phyloP scores from a whole-genome alignment of 2,797 vertebrate genomes.

The Crenuchus spilurus region DNA sequence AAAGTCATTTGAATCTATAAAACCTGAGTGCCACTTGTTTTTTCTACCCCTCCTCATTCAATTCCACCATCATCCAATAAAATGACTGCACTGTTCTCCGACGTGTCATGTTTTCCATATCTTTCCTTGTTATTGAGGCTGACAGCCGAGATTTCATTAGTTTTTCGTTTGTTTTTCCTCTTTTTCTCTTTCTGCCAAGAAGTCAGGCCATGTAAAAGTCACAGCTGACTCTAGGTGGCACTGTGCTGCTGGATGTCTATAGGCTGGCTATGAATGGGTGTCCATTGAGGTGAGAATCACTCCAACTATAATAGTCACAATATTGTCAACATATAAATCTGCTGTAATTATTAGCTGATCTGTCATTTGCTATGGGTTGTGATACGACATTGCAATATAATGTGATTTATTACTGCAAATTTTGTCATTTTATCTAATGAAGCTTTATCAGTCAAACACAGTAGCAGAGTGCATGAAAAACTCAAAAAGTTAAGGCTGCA shows the following conservation, averaged over 20 bases:
- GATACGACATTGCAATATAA: too few relatives aligned
- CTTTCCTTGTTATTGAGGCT: constrained; percentile 62
- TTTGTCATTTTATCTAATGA: too few relatives aligned
- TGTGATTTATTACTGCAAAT: too few relatives aligned
- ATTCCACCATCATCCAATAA: constrained; percentile 68
- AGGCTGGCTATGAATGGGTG: neutral
- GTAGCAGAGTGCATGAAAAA: too few relatives aligned
- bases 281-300: too few relatives aligned
- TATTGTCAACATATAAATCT: too few relatives aligned
- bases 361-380: too few relatives aligned
- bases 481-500: too few relatives aligned
- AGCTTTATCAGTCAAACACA: too few relatives aligned
- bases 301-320: too few relatives aligned
- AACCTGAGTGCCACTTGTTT: constrained; percentile 66
- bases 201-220: constrained; percentile 34
- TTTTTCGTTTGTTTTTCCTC: constrained; percentile 61
- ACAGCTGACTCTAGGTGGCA: constrained; percentile 24
- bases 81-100: constrained; percentile 59
- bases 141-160: constrained; percentile 64
- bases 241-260: neutral
- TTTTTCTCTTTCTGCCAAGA: neutral
- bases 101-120: constrained; percentile 59
- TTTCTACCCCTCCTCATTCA: constrained; percentile 54
- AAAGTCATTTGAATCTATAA: constrained; percentile 54
- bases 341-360: too few relatives aligned